A percentile compares a stretch with the other conserved stretches of the same genome.
Evolutionary conservation across 2,797 vertebrate genomes (phyloP).

Genomic region (Fistularia commersonii): DNA sequence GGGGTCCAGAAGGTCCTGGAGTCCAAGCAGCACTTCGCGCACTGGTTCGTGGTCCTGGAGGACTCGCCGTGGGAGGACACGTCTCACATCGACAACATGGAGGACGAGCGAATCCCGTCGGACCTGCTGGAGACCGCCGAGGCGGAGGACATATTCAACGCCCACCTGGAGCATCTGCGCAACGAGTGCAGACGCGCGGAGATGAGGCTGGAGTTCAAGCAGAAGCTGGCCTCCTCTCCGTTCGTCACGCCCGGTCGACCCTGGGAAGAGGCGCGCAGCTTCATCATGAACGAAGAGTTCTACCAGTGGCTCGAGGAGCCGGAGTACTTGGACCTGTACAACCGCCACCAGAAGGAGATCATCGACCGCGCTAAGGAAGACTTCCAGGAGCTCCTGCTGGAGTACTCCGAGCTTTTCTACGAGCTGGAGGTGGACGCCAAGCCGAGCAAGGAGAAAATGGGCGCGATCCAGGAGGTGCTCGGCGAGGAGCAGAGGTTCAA

Average conservation of each 20-base stretch:
- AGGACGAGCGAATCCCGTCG: conserved; percentile 89
- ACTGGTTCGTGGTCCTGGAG: conserved; percentile 93
- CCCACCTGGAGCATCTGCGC: conserved; percentile 86
- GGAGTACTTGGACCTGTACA: conserved; percentile 91
- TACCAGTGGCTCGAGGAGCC: conserved; percentile 94
- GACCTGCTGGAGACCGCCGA: conserved; percentile 87
- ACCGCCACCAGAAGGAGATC: conserved; percentile 91
- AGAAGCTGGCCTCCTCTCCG: conserved; percentile 84
- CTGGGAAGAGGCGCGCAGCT: conserved; percentile 97
- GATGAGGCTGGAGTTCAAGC: conserved; percentile 88
- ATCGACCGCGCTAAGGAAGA: conserved; percentile 95
- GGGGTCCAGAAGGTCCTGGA: conserved; percentile 89
- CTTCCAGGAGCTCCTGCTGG: conserved; percentile 93
- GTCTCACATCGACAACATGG: conserved; percentile 86
- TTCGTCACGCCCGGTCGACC: conserved; percentile 95
- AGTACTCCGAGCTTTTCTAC: conserved; percentile 98
- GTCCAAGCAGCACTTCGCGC: conserved; percentile 86
- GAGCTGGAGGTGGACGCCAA: conserved; percentile 96
- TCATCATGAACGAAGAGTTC: conserved; percentile 98
- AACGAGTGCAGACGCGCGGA: conserved; percentile 86
- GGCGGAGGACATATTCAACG: conserved; percentile 84
- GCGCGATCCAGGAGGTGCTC: conserved; percentile 93
- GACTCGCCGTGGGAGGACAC: conserved; percentile 94
- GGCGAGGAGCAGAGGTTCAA: conserved; percentile 95
- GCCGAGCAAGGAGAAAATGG: conserved; percentile 99